Base-by-base conservation (phyloP, 1,140 invertebrate genomes). In the Ips typographus region DNA sequence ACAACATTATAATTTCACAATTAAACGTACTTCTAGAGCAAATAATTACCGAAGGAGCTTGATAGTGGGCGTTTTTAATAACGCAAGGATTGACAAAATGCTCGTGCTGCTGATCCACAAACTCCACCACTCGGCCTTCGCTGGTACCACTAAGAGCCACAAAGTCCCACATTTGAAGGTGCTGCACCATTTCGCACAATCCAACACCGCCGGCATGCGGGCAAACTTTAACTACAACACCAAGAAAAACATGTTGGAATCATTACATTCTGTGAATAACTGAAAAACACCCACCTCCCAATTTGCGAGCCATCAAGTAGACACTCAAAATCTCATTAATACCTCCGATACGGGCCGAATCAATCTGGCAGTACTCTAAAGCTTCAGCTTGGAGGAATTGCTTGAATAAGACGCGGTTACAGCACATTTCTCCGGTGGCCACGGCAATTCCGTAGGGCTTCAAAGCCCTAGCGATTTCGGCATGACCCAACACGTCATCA, bases 201-300 rank as follows among this genome's bases (percentile, higher is more conserved):
- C 94, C 94, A 1, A 97, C 90, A 8, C 95, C 95, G 8, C 95
- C 95, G 59, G 93, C 94, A 83, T 97, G 95, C 0, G 95, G 94
- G 80, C 94, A 95, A 1, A 97, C 92, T 76, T 93, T 94, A 47
- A 96, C 93, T 94, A 78, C 82, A 83, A 72, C 61, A 60, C 44
- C 68, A 66, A 8, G 7, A 3, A 59, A 42, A 40, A 59, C 38
- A 41, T 59, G 41, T 8, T 59, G 57, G 2, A 42, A 42, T 40
- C 7, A 3, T 44, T 44, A 44, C 4, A 44, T 44, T 44, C 8
- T 44, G 43, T 44, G 8, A 8, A 44, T 8, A 4, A 44, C 8
- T 44, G 4, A 44, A 8, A 44, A 8, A 44, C 43, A 44, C 4
- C 43, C 43, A 91, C 89, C 85, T 75, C 85, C 84, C 38, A 89